phyloP scores from a whole-genome alignment of 2,888 invertebrate genomes.

The Phyto melanocephala region DNA sequence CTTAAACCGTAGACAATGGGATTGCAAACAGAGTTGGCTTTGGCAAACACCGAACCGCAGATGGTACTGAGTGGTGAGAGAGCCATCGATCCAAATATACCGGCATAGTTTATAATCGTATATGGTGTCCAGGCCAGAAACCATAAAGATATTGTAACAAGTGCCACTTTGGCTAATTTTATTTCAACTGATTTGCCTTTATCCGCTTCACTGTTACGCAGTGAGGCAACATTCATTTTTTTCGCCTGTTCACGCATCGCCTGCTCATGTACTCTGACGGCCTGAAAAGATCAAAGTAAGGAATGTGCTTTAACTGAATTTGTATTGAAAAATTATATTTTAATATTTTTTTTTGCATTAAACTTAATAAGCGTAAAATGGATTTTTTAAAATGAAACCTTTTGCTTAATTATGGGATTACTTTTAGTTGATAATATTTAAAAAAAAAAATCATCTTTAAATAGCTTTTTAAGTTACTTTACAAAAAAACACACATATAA shows the following conservation, averaged over 20 bases:
- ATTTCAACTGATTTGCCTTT: slow-evolving; percentile 81
- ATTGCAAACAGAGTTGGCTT: slow-evolving; percentile 82
- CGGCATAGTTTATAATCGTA: slow-evolving; percentile 81
- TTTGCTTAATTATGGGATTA: slow-evolving; percentile 25
- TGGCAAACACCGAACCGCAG: slow-evolving; percentile 82
- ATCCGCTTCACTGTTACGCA: slow-evolving; percentile 80
- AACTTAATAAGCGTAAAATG: slow-evolving; percentile 21
- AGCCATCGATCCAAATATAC: slow-evolving; percentile 79
- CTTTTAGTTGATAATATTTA: background rate
- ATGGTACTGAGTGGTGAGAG: slow-evolving; percentile 81
- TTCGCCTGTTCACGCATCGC: slow-evolving; percentile 83
- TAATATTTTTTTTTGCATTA: background rate
- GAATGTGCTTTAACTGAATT: background rate
- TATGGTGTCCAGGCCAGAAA: slow-evolving; percentile 85
- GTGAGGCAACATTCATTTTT: slow-evolving; percentile 83
- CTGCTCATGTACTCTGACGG: slow-evolving; percentile 79
- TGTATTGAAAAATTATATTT: background rate
- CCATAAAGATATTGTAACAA: slow-evolving; percentile 83
- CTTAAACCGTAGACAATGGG: slow-evolving; percentile 83
- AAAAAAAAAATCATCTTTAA: background rate
- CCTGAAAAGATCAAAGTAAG: slow-evolving; percentile 54
- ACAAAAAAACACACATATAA: too few relatives aligned
- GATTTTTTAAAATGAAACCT: background rate
- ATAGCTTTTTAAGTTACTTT: too few relatives aligned
- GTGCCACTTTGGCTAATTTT: slow-evolving; percentile 82